These are phyloP conservation scores for Geotrypetes seraphini DNA, from an alignment of 2,797 vertebrate genomes.

Conservation along the genomic window DNA sequence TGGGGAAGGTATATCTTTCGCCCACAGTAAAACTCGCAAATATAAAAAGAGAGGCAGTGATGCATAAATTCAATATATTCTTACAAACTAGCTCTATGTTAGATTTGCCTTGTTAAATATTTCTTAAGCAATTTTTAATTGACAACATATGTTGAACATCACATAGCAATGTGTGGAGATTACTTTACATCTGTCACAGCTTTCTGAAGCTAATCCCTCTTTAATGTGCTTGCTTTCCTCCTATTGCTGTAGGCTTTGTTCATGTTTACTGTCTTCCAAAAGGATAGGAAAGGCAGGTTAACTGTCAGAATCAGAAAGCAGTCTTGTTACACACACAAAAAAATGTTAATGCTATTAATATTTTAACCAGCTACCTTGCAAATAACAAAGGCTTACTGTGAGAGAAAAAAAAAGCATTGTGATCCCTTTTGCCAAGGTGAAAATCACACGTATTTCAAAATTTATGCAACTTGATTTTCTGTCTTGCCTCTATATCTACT, in stretches of 20 bases:
- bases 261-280: constrained; percentile 31
- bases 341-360: constrained; percentile 27
- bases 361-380: constrained; percentile 15
- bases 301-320: constrained; percentile 17
- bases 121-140: constrained; percentile 56
- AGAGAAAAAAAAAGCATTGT: constrained; percentile 12
- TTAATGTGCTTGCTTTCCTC: constrained; percentile 32
- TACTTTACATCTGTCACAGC: constrained; percentile 40
- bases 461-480: too few species aligned
- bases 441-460: too few species aligned
- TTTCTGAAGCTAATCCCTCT: constrained; percentile 36
- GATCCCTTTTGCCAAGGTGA: constrained; percentile 16
- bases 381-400: not conserved
- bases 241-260: constrained; percentile 34
- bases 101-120: constrained; percentile 46
- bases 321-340: constrained; percentile 12
- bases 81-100: constrained; percentile 20
- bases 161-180: constrained; percentile 38
- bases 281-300: constrained; percentile 2
- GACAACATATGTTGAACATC: constrained; percentile 47
- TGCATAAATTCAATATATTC: constrained; percentile 35
- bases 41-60: constrained; percentile 18
- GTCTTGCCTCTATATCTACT: too few species aligned
- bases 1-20: constrained; percentile 3
- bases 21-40: constrained; percentile 15